Base-by-base conservation (phyloP, 1,140 invertebrate species). In the Drosophila orena region DNA sequence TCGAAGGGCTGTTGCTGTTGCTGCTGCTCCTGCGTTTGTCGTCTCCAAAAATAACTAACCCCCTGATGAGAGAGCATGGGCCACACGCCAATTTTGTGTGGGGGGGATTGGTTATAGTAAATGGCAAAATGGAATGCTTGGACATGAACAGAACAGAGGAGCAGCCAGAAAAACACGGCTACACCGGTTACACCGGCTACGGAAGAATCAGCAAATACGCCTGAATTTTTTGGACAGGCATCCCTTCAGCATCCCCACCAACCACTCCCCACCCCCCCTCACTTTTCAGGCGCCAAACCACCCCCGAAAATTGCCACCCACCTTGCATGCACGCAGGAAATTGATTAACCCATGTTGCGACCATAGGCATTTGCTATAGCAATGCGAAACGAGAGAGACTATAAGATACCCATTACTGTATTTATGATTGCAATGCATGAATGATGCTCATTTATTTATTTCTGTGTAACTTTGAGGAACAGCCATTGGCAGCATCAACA, bases 21-120 rank as follows among this genome's bases (percentile, higher is more conserved):
- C 10, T 46, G 20, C 11, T 46, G 20, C 44, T 24, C 20, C 47
- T 47, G 17, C 57, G 27, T 53, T 54, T 77, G 57, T 64, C 72
- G 66, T 85, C 47, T 66, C 81, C 77, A 81, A 85, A 84, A 85
- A 81, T 84, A 84, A 81, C 77, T 84, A 73, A 84, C 81, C 81
- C 81, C 77, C 81, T 17, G 65, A 64, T 50, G 46, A 46, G 34
- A 62, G 53, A 38, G 27, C 62, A 22, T 24, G 55, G 34, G 57
- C 73, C 62, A 65, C 62, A 65, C 37, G 22, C 52, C 44, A 49
- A 43, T 42, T 56, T 47, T 58, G n/a, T 30, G 17, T 20, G 61
- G 46, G 11, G 35, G 14, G 37, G 37, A 4, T 14, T 0, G 30
- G 7, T 7, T 30, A 22, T 65, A 14, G 65, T 40, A 30, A 46